Evolutionary conservation across 2,113 vertebrate genomes (phyloP).

Genomic region (Pelecanoides urinatrix): DNA sequence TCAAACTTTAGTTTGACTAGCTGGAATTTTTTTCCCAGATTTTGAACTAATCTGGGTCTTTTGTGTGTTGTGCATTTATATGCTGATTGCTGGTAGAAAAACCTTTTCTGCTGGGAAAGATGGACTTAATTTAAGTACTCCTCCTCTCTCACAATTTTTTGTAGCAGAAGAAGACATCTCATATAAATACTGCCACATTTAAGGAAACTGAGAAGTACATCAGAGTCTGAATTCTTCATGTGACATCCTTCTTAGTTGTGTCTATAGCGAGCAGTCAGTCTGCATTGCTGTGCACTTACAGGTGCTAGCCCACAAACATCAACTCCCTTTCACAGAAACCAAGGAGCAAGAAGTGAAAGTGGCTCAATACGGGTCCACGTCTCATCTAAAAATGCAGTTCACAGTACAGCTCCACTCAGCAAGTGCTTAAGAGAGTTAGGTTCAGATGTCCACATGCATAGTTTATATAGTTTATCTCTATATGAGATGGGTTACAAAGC

Average conservation of each 20-base stretch:
- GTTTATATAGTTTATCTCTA: neutral
- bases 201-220: neutral
- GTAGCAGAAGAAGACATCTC: neutral
- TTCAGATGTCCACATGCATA: neutral
- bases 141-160: neutral
- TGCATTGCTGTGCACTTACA: neutral
- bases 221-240: neutral
- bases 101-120: neutral
- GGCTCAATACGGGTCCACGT: no score
- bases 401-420: neutral
- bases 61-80: neutral
- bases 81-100: neutral
- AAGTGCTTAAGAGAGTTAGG: neutral
- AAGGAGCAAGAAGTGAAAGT: neutral
- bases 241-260: neutral
- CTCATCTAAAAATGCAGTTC: neutral
- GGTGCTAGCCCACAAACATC: neutral
- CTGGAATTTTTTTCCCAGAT: neutral
- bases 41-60: neutral
- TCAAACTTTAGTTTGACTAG: neutral
- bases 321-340: neutral
- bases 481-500: neutral
- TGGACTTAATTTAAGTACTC: neutral
- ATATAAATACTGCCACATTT: neutral
- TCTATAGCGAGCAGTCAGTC: neutral